Conservation (phyloP, 2,888 invertebrate species). For the Cheiracanthium punctorium region DNA sequence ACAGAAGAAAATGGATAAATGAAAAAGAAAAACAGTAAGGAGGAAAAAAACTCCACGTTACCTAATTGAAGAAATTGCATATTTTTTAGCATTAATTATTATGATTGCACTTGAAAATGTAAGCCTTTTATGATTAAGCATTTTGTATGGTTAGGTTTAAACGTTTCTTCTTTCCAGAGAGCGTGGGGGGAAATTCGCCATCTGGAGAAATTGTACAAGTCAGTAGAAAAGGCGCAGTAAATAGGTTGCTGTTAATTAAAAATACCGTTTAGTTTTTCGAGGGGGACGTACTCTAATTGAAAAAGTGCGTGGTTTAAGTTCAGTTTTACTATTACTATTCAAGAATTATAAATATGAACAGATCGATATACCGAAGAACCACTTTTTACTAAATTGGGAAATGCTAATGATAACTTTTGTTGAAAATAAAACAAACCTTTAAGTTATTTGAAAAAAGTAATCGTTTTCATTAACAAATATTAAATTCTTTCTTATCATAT, state of each 20-base stretch:
- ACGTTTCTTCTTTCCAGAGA: background rate
- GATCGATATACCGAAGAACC: too few relatives aligned
- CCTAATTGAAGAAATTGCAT: background rate
- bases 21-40: background rate
- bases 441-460: too few relatives aligned
- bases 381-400: too few relatives aligned
- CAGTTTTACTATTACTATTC: too few relatives aligned
- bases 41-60: background rate
- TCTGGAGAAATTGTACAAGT: background rate
- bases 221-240: background rate
- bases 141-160: background rate
- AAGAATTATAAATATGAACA: too few relatives aligned
- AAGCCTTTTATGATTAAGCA: constrained; percentile 3
- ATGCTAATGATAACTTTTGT: too few relatives aligned
- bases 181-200: background rate
- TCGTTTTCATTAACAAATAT: too few relatives aligned
- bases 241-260: background rate
- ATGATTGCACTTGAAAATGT: background rate
- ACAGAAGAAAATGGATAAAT: background rate
- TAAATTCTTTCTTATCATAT: too few relatives aligned
- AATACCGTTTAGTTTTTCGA: background rate
- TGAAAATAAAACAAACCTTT: too few relatives aligned
- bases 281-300: too few relatives aligned
- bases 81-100: constrained; percentile 7
- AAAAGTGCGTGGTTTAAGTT: too few relatives aligned